Evolutionary conservation across 2,797 vertebrate genomes (phyloP).

Genomic region (Urocyon cinereoargenteus): DNA sequence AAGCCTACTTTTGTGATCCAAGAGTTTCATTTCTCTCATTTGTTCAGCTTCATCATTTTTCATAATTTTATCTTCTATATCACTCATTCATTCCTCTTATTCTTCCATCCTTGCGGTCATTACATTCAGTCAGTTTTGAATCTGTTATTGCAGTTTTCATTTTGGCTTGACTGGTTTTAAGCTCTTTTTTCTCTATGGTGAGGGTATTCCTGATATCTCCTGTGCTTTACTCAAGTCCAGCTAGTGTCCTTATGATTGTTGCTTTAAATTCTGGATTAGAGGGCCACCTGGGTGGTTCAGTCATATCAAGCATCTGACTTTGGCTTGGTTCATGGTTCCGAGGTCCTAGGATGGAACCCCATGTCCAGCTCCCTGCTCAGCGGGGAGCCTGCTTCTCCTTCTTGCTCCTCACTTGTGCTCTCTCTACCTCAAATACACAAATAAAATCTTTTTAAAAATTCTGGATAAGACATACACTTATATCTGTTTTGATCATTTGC

Average conservation of each 20-base stretch:
- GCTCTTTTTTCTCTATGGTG: background rate
- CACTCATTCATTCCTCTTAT: background rate
- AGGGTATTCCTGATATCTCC: background rate
- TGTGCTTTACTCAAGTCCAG: background rate
- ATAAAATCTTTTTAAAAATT: background rate
- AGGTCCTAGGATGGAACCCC: too few relatives aligned
- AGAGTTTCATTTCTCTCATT: background rate
- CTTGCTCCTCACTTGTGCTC: too few relatives aligned
- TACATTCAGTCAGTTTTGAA: background rate
- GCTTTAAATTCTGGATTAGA: background rate
- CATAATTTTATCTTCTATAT: background rate
- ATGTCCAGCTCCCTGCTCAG: too few relatives aligned
- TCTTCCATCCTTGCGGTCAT: background rate
- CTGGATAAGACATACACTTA: background rate
- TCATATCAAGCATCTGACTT: too few relatives aligned
- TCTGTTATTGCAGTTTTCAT: background rate
- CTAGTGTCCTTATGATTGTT: background rate
- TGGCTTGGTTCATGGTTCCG: too few relatives aligned
- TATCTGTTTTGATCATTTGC: background rate
- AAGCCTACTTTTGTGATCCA: background rate
- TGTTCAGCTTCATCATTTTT: background rate
- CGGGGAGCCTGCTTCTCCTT: too few relatives aligned
- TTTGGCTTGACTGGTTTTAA: background rate
- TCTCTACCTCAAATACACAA: too few relatives aligned
- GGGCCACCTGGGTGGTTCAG: too few relatives aligned